These are phyloP conservation scores for Leucophenga varia DNA, from an alignment of 1,140 invertebrate genomes.

Conservation along the genomic window DNA sequence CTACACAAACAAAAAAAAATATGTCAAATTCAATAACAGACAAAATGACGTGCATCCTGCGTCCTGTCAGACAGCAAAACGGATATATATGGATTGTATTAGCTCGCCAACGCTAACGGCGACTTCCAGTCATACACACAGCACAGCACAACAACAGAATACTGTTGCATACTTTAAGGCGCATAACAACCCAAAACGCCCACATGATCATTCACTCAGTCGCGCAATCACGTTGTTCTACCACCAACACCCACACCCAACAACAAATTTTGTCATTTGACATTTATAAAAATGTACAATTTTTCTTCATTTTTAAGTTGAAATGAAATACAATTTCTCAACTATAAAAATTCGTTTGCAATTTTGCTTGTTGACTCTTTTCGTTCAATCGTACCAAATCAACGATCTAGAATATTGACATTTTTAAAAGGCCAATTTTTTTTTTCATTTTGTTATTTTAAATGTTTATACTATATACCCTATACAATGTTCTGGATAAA, in stretches of 20 bases:
- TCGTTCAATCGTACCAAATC: neutral
- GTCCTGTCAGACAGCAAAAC: neutral
- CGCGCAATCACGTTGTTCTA: slow-evolving; percentile 7
- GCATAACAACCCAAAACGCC: neutral
- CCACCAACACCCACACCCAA: neutral
- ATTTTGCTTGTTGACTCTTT: slow-evolving; percentile 34
- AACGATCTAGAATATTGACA: slow-evolving; percentile 29
- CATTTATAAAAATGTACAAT: slow-evolving; percentile 48
- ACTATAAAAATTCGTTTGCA: slow-evolving; percentile 39
- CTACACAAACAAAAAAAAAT: slow-evolving; percentile 8
- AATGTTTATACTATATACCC: too few relatives aligned
- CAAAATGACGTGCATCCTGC: slow-evolving; percentile 6
- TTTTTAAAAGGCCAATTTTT: slow-evolving; percentile 53
- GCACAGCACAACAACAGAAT: slow-evolving; percentile 38
- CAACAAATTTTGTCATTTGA: slow-evolving; percentile 20
- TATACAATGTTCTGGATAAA: too few relatives aligned
- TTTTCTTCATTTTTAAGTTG: slow-evolving; percentile 53
- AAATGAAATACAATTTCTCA: slow-evolving; percentile 54
- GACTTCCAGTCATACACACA: slow-evolving; percentile 32
- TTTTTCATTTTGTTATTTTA: too few relatives aligned
- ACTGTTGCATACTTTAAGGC: slow-evolving; percentile 2
- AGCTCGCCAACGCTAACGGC: neutral
- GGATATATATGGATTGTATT: too few relatives aligned
- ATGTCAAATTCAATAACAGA: slow-evolving; percentile 45
- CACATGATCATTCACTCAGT: neutral